Evolutionary conservation across 2,113 vertebrate genomes (phyloP), one percentile per base, ranked within the genome.

Genomic region (Cynopterus brachyotis): DNA sequence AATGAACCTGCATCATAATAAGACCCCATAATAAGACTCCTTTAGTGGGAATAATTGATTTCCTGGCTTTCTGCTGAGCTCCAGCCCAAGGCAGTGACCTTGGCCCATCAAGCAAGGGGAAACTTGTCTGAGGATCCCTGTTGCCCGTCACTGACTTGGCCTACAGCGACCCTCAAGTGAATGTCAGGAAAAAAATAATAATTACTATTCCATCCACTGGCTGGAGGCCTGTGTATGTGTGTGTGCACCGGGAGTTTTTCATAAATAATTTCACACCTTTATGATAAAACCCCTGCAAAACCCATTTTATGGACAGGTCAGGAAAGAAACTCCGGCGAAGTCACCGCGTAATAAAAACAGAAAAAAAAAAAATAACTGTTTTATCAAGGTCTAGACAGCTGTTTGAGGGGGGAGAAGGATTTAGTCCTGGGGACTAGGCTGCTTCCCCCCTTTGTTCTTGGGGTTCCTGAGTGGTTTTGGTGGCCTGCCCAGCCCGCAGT

Each of bases 401-500:
- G 0, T 55, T 84, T 70, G 37, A 28, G 8, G 0, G 15, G 47
- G 70, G 53, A 53, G 0, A 0, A 3, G 24, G 4, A 32, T 50
- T 45, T 45, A 83, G 75, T 40, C 70, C 35, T 20, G 4, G 59
- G 28, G 9, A 7, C 30, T 24, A 69, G 17, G 30, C 37, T 32
- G n/a, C 17, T 72, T 70, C 76, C 35, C 42, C 26, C 11, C 69
- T 79, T 4, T n/a, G 24, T 69, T 88, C 62, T 47, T 15, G 82
- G 82, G 37, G 60, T 32, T 69, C 64, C 59, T 75, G 73, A 45
- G 50, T 55, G 47, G 47, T 30, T 66, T 37, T 66, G 79, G 70
- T 88, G 94, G 37, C 24, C 57, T 37, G 55, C 83, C 79, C 83
- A 67, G 75, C 42, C 76, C 40, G 24, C 64, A 12, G 1, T 50